Evolutionary conservation across 1,140 invertebrate genomes (phyloP), one percentile per base, ranked within the genome.

Genomic region (Pseudomyrmex sp.): DNA sequence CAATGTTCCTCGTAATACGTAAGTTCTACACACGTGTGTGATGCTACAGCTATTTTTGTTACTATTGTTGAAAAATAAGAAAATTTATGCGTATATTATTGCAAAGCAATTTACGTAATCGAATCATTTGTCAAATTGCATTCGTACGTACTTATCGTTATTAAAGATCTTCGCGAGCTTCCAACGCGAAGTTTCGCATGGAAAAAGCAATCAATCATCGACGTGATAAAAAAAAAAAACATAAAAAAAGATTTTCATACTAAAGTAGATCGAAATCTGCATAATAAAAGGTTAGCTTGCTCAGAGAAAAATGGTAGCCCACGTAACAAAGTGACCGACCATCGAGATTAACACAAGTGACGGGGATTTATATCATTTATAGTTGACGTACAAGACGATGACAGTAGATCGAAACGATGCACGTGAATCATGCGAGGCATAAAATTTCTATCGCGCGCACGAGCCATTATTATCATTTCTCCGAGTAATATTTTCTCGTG

Each of bases 241-340:
- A n/a, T n/a, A n/a, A n/a, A n/a, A 48, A 10, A 48, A 63, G 20
- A 54, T 8, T 35, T 12, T 48, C 12, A 15, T 46, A 15, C 0
- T 44, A 46, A 50, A 35, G 48, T 35, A 59, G 54, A 79, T 79
- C 44, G 26, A 79, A 48, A 70, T 76, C 48, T 76, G 58, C 2
- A 66, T 54, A 58, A 58, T 58, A 26, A 12, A 10, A 0, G 23
- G 4, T 66, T 52, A 66, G 12, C 18, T 1, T 46, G 9, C 3
- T 59, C 3, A 46, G 48, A 56, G 15, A 15, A 10, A 44, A 68
- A 70, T 59, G 12, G n/a, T n/a, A 20, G 7, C 59, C 44, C 23
- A 72, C 46, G 56, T 59, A 18, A 13, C 12, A 15, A 35, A 48
- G 3, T 5, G 0, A 35, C 5, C 35, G 35, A 18, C 5, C 35